Conservation (phyloP, 2,113 vertebrate species). For the Chauna torquata region DNA sequence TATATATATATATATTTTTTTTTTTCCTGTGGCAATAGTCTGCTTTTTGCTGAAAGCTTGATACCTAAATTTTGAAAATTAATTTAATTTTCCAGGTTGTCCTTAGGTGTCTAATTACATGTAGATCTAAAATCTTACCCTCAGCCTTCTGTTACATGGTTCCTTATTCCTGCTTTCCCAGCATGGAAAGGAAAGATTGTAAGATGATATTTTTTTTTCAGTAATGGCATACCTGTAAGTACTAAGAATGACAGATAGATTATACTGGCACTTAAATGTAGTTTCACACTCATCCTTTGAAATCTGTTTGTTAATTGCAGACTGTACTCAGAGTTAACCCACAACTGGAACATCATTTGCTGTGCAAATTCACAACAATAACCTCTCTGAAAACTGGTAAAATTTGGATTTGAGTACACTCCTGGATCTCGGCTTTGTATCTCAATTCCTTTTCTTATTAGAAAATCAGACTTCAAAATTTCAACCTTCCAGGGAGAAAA, state of each 20-base stretch:
- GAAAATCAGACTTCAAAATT: background rate
- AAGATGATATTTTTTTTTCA: background rate
- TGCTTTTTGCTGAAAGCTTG: background rate
- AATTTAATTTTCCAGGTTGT: background rate
- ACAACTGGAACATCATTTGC: background rate
- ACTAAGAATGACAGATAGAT: background rate
- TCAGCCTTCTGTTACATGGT: background rate
- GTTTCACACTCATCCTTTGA: background rate
- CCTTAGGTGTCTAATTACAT: background rate
- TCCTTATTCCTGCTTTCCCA: background rate
- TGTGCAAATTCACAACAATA: background rate
- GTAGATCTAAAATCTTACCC: background rate
- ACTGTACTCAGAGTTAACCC: background rate
- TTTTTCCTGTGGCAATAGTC: background rate
- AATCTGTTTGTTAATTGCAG: background rate
- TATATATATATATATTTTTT: background rate
- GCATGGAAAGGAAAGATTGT: background rate
- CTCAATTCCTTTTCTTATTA: background rate
- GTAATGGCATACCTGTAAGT: background rate
- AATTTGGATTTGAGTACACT: background rate
- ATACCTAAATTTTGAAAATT: background rate
- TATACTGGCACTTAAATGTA: rapidly evolving
- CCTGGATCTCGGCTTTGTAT: background rate
- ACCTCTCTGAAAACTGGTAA: background rate
- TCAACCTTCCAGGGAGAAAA: background rate